Percentiles rank a stretch among this genome's conserved stretches.
phyloP scores from a whole-genome alignment of 2,113 vertebrate genomes.

The Barbus barbus region DNA sequence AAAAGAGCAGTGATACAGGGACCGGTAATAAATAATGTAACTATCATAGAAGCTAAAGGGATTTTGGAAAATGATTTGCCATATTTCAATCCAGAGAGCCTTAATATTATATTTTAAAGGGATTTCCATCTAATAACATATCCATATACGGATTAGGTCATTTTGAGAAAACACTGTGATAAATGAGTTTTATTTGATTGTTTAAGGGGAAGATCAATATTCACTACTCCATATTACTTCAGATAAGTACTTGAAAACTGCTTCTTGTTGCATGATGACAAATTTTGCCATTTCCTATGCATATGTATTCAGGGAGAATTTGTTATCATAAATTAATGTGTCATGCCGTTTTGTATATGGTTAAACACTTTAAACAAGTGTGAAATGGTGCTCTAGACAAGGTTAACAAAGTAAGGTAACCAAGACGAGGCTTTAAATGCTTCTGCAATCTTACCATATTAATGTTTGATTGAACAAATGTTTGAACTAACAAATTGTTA shows the following conservation, averaged over 20 bases:
- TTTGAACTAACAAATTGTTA: neutral
- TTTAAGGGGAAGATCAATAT: neutral
- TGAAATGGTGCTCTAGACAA: neutral
- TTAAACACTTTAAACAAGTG: neutral
- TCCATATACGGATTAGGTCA: neutral
- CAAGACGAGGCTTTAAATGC: neutral
- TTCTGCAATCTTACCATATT: neutral
- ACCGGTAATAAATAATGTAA: constrained; percentile 8
- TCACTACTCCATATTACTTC: neutral
- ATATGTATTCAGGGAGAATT: neutral
- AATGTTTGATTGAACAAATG: neutral
- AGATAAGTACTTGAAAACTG: constrained; percentile 12
- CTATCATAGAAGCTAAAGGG: too few species aligned
- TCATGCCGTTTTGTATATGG: neutral
- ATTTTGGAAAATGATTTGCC: neutral
- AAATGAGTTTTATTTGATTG: neutral
- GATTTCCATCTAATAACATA: neutral
- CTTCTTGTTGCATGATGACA: neutral
- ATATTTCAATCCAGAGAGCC: neutral
- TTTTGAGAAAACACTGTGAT: constrained; percentile 3
- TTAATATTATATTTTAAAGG: neutral
- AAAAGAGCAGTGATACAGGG: constrained; percentile 53
- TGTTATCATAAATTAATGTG: neutral
- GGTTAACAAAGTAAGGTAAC: neutral
- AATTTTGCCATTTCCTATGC: neutral